Percentiles rank a stretch among this genome's conserved stretches.
Conservation (phyloP, 2,113 vertebrate species). For the Malurus elegans region DNA sequence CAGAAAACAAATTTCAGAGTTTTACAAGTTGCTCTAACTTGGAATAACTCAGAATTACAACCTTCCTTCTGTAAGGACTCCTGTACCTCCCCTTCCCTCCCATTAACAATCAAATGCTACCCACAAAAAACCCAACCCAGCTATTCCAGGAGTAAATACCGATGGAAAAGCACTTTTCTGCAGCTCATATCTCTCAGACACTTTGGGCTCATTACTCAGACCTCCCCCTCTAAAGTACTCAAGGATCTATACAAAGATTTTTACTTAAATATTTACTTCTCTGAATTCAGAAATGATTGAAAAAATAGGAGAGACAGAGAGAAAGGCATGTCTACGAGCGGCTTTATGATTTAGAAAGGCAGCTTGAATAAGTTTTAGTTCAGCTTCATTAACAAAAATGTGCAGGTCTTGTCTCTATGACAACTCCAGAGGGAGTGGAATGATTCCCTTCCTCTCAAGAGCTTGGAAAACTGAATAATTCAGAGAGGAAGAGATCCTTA, state of each 20-base stretch:
- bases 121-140: not conserved
- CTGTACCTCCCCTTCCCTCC: not conserved
- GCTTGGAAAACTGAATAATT: slow-evolving; percentile 33
- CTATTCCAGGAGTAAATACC: not conserved
- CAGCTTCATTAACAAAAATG: slow-evolving; percentile 29
- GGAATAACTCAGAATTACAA: not conserved
- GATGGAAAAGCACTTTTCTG: not conserved
- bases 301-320: not conserved
- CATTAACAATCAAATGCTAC: not conserved
- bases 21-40: not conserved
- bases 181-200: not conserved
- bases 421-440: slow-evolving; percentile 38
- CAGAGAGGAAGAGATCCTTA: slow-evolving; percentile 40
- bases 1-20: not conserved
- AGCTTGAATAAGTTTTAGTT: slow-evolving; percentile 1
- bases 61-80: not conserved
- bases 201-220: not conserved
- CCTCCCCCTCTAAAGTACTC: not conserved
- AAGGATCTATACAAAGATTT: not conserved
- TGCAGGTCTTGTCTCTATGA: slow-evolving; percentile 51
- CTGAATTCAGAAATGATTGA: not conserved
- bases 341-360: slow-evolving; percentile 18
- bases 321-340: not conserved
- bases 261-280: not conserved
- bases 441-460: slow-evolving; percentile 31